These are phyloP conservation scores for Eriosoma lanigerum DNA, from an alignment of 1,140 invertebrate species.

Conservation along the genomic window DNA sequence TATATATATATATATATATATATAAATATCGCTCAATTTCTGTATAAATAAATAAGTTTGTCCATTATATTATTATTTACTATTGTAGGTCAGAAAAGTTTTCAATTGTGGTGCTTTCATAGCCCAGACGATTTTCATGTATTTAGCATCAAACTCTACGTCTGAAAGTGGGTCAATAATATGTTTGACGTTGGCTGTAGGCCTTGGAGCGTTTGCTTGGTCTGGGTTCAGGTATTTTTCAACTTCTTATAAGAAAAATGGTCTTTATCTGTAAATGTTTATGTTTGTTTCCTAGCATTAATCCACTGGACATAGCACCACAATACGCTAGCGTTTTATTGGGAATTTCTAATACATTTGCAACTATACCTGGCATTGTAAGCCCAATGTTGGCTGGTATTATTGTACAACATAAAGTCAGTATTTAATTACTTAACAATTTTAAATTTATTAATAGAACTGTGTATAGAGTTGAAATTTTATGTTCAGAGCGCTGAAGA, in stretches of 20 bases:
- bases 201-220: constrained; percentile 85
- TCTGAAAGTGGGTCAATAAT: constrained; percentile 68
- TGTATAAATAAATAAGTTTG: neutral
- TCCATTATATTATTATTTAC: neutral
- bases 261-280: constrained; percentile 52
- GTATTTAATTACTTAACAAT: neutral
- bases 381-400: constrained; percentile 78
- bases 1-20: too few species aligned
- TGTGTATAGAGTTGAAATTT: neutral
- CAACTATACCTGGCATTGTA: constrained; percentile 83
- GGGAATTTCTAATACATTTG: constrained; percentile 86
- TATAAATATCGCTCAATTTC: too few species aligned
- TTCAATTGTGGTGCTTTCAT: constrained; percentile 80
- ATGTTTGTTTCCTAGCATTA: constrained; percentile 67
- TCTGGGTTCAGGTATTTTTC: constrained; percentile 73
- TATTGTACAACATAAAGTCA: constrained; percentile 72
- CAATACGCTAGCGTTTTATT: constrained; percentile 79
- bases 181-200: constrained; percentile 81
- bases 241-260: neutral
- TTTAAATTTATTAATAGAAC: neutral
- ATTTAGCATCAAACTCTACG: constrained; percentile 70
- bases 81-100: constrained; percentile 65
- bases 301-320: constrained; percentile 84
- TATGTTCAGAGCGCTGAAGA: constrained; percentile 55
- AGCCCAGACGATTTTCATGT: constrained; percentile 82